Evolutionary conservation across 2,888 invertebrate species (phyloP), one percentile per base, ranked within the genome.

Genomic region (Ormyrus nitidulus): DNA sequence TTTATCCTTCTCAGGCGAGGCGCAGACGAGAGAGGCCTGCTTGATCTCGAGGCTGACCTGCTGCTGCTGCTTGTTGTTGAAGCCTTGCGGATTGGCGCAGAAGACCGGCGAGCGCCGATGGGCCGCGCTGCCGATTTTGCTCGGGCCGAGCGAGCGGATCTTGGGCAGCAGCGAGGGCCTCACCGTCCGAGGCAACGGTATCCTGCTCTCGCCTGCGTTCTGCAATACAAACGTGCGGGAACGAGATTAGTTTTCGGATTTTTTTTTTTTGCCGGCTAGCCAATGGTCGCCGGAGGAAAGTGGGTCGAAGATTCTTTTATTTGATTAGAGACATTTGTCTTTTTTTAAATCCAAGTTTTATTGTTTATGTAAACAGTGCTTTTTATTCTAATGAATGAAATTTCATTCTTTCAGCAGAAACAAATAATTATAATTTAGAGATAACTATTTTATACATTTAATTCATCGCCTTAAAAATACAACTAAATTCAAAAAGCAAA

Each of bases 171-270:
- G 87, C 73, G 89, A 88, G 65, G 89, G 88, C 58, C 88, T 83
- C 71, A 83, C 84, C 62, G 87, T 85, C 74, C 89, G 85, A 79
- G 89, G 86, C 77, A 89, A 84, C 75, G 89, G 89, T 84, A 89
- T 89, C 71, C 88, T 87, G 81, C 89, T 89, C 84, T 89, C 89
- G 81, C 87, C 86, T 81, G 86, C 85, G 85, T 89, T 89, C 89
- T 89, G 86, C 7, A 85, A 86, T 64, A 68, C 82, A 64, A 51
- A 65, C 54, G 34, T 0, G 10, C 10, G 46, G 46, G 13, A 34
- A 6, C 10, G 46, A 11, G n/a, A 48, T 9, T 53, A 8, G 8
- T 66, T 66, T 34, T 2, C 8, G 10, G 2, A 11, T 10, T 66
- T 9, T 6, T 19, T 6, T 19, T 34, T 34, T 34, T 34, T 4